Evolutionary conservation across 2,113 vertebrate genomes (phyloP).

Genomic region (mouse (Mus musculus)): GRCm39 chr9:61137501-61138000

Average conservation of each 20-base stretch:
- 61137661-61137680: not conserved
- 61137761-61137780: not conserved
- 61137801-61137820: not conserved
- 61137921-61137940: not conserved
- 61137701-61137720: not conserved
- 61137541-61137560: not conserved
- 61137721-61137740: not conserved
- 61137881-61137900: not conserved
- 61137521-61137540: accelerated
- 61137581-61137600: not conserved
- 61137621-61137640: not conserved
- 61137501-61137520: accelerated
- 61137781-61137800: not conserved
- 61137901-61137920: not conserved
- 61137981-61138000: too few species aligned
- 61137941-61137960: too few species aligned
- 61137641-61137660: not conserved
- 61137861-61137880: not conserved
- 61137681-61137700: constrained; percentile 18
- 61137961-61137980: too few species aligned
- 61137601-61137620: not conserved
- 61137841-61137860: constrained; percentile 63
- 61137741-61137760: not conserved
- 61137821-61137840: constrained; percentile 48
- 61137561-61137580: not conserved